phyloP scores from a whole-genome alignment of 2,113 vertebrate genomes.

The Thinocorus orbignyianus region DNA sequence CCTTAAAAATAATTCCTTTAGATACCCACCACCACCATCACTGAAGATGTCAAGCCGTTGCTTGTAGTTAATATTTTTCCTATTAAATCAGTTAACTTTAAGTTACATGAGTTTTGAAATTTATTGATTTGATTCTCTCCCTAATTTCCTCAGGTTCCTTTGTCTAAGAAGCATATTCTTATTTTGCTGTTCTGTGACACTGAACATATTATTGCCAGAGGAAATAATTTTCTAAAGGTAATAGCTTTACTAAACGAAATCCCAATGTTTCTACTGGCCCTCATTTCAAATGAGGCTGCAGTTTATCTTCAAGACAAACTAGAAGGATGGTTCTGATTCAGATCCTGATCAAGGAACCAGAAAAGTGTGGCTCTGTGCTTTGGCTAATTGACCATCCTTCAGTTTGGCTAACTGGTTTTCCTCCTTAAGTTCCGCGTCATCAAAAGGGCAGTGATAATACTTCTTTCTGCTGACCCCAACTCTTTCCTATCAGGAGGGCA shows the following conservation, averaged over 20 bases:
- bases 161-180: neutral
- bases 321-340: neutral
- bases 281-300: neutral
- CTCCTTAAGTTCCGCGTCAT: neutral
- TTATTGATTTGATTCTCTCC: neutral
- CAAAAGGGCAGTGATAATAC: rapidly evolving
- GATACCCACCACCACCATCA: neutral
- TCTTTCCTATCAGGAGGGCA: neutral
- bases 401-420: neutral
- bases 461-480: neutral
- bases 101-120: neutral
- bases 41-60: neutral
- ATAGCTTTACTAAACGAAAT: neutral
- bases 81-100: neutral
- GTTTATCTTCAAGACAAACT: neutral
- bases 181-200: neutral
- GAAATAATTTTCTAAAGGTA: neutral
- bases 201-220: neutral
- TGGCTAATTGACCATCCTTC: neutral
- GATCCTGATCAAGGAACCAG: neutral
- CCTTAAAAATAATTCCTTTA: neutral
- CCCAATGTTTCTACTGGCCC: neutral
- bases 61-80: neutral
- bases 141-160: neutral
- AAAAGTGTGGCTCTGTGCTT: neutral